Percentiles rank a stretch among this genome's conserved stretches.
phyloP scores from a whole-genome alignment of 1,140 invertebrate genomes.

The Lepidurus apus region DNA sequence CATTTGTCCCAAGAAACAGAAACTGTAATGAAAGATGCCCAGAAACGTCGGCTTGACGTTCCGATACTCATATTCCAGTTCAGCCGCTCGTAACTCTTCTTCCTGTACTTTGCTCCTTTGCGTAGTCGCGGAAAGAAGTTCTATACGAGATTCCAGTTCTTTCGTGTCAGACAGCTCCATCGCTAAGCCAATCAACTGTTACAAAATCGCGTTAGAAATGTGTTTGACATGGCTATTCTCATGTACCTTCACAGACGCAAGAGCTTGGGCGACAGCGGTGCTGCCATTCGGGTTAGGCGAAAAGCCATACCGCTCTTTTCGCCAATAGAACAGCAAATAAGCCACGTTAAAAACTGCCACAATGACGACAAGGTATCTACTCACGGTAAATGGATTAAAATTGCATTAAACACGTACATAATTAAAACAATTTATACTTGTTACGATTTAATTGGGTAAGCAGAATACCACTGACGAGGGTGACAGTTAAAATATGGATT shows the following conservation, averaged over 20 bases:
- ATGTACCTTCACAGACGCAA: background rate
- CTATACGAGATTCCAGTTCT: background rate
- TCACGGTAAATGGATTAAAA: background rate
- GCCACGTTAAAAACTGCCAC: background rate
- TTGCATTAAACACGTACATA: background rate
- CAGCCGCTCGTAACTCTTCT: background rate
- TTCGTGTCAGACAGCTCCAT: background rate
- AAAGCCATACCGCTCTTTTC: background rate
- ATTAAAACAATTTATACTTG: background rate
- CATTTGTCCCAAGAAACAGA: slow-evolving; percentile 78
- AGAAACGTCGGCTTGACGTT: slow-evolving; percentile 53
- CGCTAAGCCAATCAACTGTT: background rate
- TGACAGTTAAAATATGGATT: background rate
- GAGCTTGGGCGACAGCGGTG: background rate
- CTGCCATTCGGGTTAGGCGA: background rate
- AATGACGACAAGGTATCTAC: background rate
- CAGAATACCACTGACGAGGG: background rate
- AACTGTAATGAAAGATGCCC: slow-evolving; percentile 75
- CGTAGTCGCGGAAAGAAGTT: background rate
- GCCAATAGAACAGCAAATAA: slow-evolving; percentile 9
- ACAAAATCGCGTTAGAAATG: background rate
- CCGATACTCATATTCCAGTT: slow-evolving; percentile 40
- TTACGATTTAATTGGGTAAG: background rate
- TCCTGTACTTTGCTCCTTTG: background rate
- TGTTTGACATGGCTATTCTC: no score